phyloP scores from a whole-genome alignment of 2,797 vertebrate species.

The Tokudaia tokunoshimensis region DNA sequence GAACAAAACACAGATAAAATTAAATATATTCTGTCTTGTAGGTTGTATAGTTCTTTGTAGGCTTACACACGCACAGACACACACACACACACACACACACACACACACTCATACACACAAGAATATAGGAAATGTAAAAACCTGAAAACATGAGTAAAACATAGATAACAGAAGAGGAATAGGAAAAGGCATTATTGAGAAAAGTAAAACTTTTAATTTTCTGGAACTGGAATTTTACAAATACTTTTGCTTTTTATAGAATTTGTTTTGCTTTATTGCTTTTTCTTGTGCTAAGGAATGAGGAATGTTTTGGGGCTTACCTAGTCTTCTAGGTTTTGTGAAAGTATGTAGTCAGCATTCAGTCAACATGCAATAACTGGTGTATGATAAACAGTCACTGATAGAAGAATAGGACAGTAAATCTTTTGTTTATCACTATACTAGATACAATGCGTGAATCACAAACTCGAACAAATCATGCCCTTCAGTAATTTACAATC shows the following conservation, averaged over 20 bases:
- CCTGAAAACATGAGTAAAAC: not conserved
- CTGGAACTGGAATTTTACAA: not conserved
- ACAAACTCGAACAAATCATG: not conserved
- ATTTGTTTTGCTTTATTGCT: not conserved
- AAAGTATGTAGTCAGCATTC: not conserved
- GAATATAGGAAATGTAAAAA: not conserved
- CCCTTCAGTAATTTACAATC: not conserved
- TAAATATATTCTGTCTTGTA: not conserved
- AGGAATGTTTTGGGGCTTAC: not conserved
- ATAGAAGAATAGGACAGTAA: not conserved
- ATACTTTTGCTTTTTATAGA: not conserved
- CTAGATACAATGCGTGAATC: not conserved
- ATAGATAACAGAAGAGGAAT: not conserved
- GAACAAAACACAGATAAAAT: not conserved
- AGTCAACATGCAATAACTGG: not conserved
- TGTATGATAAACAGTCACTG: not conserved
- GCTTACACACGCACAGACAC: not conserved
- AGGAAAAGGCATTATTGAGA: not conserved
- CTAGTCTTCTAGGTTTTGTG: not conserved
- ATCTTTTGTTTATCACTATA: not conserved
- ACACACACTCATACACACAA: too few species aligned
- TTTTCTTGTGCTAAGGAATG: not conserved
- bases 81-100: too few species aligned
- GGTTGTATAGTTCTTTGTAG: not conserved
- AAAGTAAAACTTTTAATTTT: not conserved